Percentiles rank a stretch among this genome's conserved stretches.
phyloP scores from a whole-genome alignment of 2,797 vertebrate species.

The Sebastes paucispinis region DNA sequence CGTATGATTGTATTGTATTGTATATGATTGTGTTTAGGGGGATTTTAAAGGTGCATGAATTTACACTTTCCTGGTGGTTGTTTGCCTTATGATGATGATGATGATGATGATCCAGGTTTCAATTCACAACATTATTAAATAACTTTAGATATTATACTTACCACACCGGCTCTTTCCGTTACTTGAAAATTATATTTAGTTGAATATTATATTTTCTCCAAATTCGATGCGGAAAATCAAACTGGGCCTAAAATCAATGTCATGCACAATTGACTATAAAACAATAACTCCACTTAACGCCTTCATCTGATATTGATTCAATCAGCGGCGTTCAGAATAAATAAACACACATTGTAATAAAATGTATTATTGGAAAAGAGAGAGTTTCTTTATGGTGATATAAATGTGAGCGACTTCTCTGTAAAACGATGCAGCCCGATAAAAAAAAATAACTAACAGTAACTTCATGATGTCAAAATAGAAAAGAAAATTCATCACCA shows the following conservation, averaged over 20 bases:
- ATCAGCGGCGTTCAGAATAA: neutral
- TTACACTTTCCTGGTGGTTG: neutral
- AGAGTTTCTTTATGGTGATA: constrained; percentile 63
- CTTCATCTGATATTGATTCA: neutral
- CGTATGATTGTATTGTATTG: no score
- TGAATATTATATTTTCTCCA: neutral
- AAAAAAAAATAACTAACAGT: constrained; percentile 50
- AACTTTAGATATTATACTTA: neutral
- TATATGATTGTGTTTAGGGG: neutral
- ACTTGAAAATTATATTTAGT: neutral
- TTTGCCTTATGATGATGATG: neutral
- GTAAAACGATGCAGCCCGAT: constrained; percentile 62
- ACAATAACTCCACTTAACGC: neutral
- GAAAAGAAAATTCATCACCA: neutral
- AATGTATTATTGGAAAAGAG: constrained; percentile 12
- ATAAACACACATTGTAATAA: constrained; percentile 30
- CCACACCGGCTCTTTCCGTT: neutral
- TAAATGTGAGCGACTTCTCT: constrained; percentile 61
- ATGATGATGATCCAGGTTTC: neutral
- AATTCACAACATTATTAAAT: neutral
- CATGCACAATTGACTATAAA: neutral
- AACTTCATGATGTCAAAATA: neutral
- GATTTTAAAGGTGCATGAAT: neutral
- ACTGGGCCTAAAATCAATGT: neutral
- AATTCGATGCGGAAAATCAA: neutral